Base-by-base conservation (phyloP, 2,797 vertebrate species). In the Sebastes nivosus region DNA sequence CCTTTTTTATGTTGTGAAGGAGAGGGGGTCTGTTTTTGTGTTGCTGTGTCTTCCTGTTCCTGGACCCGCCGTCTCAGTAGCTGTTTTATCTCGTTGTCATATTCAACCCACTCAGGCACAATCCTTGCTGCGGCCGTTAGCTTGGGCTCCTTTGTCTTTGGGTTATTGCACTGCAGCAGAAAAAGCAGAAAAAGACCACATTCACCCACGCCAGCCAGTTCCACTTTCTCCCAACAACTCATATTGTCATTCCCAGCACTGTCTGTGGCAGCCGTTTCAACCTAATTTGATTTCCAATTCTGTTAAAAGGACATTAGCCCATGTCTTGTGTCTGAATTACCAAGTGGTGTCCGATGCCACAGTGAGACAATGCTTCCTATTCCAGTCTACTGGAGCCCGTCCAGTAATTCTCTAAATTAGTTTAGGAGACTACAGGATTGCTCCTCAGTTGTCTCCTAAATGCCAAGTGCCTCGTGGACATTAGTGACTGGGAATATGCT, bases 91-190 rank as follows among this genome's bases (percentile, higher is more conserved):
- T 99, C 96, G 1, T 90, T 88, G 88, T 99, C 98, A 54, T 99
- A 99, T 18, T 96, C 93, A 3, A 93, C 91, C 98, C 98, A 99
- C 78, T 99, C 98, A 0, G 98, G 97, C 82, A 99, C 97, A 59
- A 99, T 99, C 67, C 98, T 91, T 4, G 95, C 94, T 4, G 99
- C 98, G 4, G 98, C 98, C 70, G 95, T 94, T 52, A 99, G 87
- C 91, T 99, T 99, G 36, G 98, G 98, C 91, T 99, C 98, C 91
- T 99, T 99, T 77, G 99, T 99, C 88, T 97, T 97, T n/a, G 99
- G 99, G 90, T 99, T 99, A 92, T 99, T 99, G 90, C 99, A 99
- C 99, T 99, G 89, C 36, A 74, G 67, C 57, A 83, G 77, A 81
- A 68, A 80, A 70, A 73, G 64, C 55, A 83, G 75, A 80, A 70